Conservation (phyloP, 2,797 vertebrate species). For the Mycteria americana region DNA sequence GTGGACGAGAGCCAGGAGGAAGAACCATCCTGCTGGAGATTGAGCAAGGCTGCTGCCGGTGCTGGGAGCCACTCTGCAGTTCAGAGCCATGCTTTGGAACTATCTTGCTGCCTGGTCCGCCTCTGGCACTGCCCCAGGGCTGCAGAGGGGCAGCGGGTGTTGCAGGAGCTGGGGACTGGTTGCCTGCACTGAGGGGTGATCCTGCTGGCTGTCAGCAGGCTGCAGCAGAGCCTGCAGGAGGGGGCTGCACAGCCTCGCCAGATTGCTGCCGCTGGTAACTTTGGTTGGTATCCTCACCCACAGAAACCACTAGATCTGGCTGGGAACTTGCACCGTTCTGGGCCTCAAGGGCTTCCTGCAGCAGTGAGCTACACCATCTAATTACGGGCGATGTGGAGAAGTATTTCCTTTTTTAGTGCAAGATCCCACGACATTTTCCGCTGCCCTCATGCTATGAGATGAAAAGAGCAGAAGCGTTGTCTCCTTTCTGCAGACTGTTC, state of each 20-base stretch:
- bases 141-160: background rate
- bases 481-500: background rate
- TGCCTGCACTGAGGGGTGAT: background rate
- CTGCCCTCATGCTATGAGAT: background rate
- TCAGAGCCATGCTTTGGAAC: background rate
- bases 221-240: background rate
- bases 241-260: background rate
- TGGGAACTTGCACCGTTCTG: background rate
- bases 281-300: background rate
- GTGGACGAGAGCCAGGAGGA: background rate
- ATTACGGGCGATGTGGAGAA: background rate
- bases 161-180: background rate
- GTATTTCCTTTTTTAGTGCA: background rate
- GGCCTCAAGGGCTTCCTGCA: background rate
- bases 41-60: background rate
- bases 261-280: background rate
- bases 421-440: background rate
- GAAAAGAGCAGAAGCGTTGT: background rate
- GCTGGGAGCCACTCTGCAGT: background rate
- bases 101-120: fast-evolving
- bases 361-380: background rate
- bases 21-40: background rate
- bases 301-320: background rate
- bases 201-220: no score
- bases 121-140: background rate